phyloP scores from a whole-genome alignment of 2,888 invertebrate genomes.

The Erynnis tages region DNA sequence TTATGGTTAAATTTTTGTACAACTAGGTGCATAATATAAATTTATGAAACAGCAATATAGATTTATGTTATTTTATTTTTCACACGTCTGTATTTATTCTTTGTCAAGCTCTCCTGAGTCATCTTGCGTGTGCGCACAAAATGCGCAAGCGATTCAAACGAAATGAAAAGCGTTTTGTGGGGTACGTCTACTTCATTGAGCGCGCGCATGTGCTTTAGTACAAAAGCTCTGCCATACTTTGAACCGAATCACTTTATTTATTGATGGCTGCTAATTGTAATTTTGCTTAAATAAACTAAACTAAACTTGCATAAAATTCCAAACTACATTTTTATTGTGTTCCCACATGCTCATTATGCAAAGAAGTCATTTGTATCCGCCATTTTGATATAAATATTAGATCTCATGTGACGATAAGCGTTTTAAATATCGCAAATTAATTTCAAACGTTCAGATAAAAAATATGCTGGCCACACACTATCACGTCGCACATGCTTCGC shows the following conservation, averaged over 20 bases:
- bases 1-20: no score
- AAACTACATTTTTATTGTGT: background rate
- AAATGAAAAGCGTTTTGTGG: constrained; percentile 79
- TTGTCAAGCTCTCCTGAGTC: constrained; percentile 44
- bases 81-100: constrained; percentile 39
- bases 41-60: no score
- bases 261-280: constrained; percentile 48
- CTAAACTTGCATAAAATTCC: background rate
- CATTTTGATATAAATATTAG: constrained; percentile 8
- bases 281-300: constrained; percentile 4
- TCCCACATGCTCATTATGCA: constrained; percentile 12
- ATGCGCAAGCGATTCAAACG: constrained; percentile 62
- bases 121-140: constrained; percentile 53
- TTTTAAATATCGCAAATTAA: constrained; percentile 37
- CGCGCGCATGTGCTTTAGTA: constrained; percentile 66
- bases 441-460: constrained; percentile 16
- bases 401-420: constrained; percentile 9
- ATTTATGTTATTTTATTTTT: no score
- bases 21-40: no score
- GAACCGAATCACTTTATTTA: constrained; percentile 64
- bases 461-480: constrained; percentile 19
- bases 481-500: constrained; percentile 54
- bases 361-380: background rate
- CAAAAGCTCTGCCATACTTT: constrained; percentile 65
- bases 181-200: constrained; percentile 55